Evolutionary conservation across 2,888 invertebrate species (phyloP), one percentile per base, ranked within the genome.

Genomic region (Pyrocoelia pectoralis): DNA sequence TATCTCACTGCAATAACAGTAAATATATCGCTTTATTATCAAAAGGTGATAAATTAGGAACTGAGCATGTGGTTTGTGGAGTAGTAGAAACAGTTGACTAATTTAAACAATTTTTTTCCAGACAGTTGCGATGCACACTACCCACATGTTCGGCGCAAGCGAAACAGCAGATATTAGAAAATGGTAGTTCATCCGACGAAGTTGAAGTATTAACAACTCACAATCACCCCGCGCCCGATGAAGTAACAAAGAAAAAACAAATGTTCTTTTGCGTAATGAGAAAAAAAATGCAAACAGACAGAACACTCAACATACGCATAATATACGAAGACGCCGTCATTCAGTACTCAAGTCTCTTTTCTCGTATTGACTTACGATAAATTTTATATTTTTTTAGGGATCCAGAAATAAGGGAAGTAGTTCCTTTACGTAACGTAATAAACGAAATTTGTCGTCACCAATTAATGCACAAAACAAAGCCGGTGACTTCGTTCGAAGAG

Each of bases 191-290:
- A 46, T 72, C 68, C 8, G 56, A 67, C 10, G 60, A 68, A 17
- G 71, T 78, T 2, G 59, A 56, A 1, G 70, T 80, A 4, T 63
- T 70, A 46, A 48, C 56, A 33, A 65, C 75, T 0, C 80, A 80
- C 59, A 77, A 77, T 64, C 80, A 80, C 60, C 66, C 62, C 24
- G 51, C 65, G 17, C 74, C 75, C 0, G 68, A 56, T 0, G 68
- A 69, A 9, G 56, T 57, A 0, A 73, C 74, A 10, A 69, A 70
- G 49, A 77, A 76, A 50, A 76, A 75, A 49, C 76, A 76, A 41
- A 78, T 80, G 73, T 78, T 79, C 65, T 74, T 75, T 28, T 70
- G 76, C 61, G 69, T 78, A n/a, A 75, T 80, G 73, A 72, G 74
- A 17, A 72, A 70, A 40, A 73, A 75, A 63, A 76, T 80, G 75